These are phyloP conservation scores for Girardinus metallicus DNA, from an alignment of 2,797 vertebrate genomes.

Conservation along the genomic window DNA sequence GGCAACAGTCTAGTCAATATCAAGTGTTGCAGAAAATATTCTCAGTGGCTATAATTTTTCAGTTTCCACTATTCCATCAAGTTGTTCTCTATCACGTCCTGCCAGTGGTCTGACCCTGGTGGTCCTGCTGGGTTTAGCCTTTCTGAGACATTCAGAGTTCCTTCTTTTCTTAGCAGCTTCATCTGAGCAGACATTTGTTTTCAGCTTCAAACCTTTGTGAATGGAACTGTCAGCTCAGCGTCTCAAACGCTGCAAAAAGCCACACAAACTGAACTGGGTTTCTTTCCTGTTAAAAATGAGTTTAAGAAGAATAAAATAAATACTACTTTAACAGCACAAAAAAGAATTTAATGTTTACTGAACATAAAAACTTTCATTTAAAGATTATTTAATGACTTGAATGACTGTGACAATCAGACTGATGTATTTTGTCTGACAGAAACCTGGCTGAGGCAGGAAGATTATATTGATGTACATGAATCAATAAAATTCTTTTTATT, in stretches of 20 bases:
- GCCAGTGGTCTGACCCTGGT: neutral
- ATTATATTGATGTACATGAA: neutral
- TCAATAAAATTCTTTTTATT: neutral
- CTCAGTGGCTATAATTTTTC: neutral
- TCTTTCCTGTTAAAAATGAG: neutral
- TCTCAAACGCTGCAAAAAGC: no score
- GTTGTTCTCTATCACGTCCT: neutral
- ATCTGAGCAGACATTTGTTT: neutral
- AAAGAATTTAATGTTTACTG: neutral
- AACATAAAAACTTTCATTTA: neutral
- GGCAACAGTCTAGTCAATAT: neutral
- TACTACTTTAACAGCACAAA: neutral
- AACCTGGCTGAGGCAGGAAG: neutral
- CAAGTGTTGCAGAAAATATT: neutral
- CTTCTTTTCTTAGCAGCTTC: neutral
- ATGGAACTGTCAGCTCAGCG: no score
- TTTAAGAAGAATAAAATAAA: neutral
- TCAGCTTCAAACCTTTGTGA: neutral
- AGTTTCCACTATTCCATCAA: neutral
- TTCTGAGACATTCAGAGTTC: neutral
- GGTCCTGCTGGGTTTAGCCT: neutral
- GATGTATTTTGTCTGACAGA: neutral
- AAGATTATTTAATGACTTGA: neutral
- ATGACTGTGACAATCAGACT: neutral
- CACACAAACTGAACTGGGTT: neutral